Conservation (phyloP, 2,797 vertebrate species). For the Acropternis orthonyx region DNA sequence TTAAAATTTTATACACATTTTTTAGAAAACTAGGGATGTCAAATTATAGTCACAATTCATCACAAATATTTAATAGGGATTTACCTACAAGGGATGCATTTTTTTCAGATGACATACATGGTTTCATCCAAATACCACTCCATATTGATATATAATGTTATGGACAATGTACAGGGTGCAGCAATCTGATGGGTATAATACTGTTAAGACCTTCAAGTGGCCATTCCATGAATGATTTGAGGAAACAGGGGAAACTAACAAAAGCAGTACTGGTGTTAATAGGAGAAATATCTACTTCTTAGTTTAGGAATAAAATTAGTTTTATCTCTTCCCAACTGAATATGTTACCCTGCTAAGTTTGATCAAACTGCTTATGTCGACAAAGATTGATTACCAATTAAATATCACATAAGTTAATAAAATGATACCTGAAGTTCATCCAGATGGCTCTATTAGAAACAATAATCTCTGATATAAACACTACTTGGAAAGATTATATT, state of each 20-base stretch:
- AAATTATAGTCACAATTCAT: background rate
- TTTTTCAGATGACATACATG: background rate
- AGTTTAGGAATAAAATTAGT: conserved; percentile 43
- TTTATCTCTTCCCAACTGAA: conserved; percentile 50
- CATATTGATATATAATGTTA: background rate
- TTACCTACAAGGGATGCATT: background rate
- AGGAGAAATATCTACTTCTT: background rate
- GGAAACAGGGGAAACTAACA: background rate
- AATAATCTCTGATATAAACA: conserved; percentile 10
- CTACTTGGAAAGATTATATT: conserved; percentile 35
- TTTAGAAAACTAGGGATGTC: background rate
- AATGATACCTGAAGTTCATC: conserved; percentile 57
- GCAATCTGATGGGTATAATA: background rate
- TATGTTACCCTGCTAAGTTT: conserved; percentile 44
- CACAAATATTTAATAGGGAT: background rate
- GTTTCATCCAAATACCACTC: background rate
- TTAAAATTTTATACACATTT: background rate
- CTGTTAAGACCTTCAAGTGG: background rate
- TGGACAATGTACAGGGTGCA: background rate
- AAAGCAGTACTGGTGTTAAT: background rate
- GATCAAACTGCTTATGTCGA: conserved; percentile 67
- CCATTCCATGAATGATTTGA: background rate
- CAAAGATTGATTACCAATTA: conserved; percentile 70
- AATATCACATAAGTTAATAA: conserved; percentile 32
- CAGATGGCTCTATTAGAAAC: conserved; percentile 67